Conservation (phyloP, 2,888 invertebrate species). For the Parochlus steinenii region DNA sequence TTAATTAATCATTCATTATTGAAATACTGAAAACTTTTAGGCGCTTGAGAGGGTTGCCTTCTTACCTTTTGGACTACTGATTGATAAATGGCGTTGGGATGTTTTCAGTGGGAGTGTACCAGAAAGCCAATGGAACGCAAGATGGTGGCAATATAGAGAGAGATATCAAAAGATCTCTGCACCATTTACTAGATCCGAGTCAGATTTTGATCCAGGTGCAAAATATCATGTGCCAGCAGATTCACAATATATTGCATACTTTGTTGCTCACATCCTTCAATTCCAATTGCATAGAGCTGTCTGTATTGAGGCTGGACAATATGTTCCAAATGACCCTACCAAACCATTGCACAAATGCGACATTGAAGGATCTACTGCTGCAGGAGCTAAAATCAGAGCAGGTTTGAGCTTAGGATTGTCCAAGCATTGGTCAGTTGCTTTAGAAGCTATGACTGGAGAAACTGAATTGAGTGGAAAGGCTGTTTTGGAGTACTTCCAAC, state of each 20-base stretch:
- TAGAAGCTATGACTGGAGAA: conserved; percentile 39
- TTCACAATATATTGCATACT: conserved; percentile 30
- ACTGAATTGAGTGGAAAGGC: conserved; percentile 35
- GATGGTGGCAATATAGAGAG: conserved; percentile 30
- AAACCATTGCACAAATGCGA: conserved; percentile 55
- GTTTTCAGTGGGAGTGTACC: conserved; percentile 32
- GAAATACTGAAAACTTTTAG: no score
- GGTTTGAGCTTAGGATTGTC: conserved; percentile 33
- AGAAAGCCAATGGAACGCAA: conserved; percentile 29
- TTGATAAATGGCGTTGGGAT: conserved; percentile 42
- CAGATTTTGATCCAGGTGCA: conserved; percentile 32
- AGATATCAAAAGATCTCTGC: conserved; percentile 31
- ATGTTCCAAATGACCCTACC: conserved; percentile 32
- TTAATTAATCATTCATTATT: no score
- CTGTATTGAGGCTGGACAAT: conserved; percentile 48
- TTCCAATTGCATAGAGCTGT: conserved; percentile 61
- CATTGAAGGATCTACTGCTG: conserved; percentile 46
- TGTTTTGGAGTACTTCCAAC: conserved; percentile 40
- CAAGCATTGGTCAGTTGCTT: conserved; percentile 38
- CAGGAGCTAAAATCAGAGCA: conserved; percentile 41
- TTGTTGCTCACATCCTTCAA: conserved; percentile 53
- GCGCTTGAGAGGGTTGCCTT: conserved; percentile 36
- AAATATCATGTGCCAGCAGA: conserved; percentile 32
- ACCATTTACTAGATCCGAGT: conserved; percentile 26
- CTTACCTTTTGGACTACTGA: conserved; percentile 38